Evolutionary conservation across 2,797 vertebrate genomes (phyloP).

Genomic region (Galagoides demidoff): DNA sequence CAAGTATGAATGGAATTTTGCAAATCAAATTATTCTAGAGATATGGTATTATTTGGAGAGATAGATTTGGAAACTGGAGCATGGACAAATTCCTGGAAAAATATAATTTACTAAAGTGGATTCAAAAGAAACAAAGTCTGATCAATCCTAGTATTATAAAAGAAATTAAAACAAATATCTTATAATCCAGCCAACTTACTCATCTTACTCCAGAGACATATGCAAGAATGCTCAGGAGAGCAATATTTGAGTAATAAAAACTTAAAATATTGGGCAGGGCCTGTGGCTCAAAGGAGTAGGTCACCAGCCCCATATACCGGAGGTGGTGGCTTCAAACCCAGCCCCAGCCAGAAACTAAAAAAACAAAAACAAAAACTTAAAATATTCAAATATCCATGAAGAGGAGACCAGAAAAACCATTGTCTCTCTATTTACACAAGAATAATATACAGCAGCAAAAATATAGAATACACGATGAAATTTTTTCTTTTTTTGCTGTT

Average conservation of each 20-base stretch:
- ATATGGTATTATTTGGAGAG: background rate
- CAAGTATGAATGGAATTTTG: background rate
- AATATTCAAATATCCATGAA: background rate
- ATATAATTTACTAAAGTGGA: background rate
- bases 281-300: no score
- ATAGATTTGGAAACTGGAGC: background rate
- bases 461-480: background rate
- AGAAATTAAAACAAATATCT: background rate
- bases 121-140: background rate
- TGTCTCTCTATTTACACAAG: background rate
- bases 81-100: background rate
- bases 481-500: no score
- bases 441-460: background rate
- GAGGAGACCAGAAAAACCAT: background rate
- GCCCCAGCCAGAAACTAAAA: no score
- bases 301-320: no score
- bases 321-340: no score
- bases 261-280: background rate
- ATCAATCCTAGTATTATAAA: background rate
- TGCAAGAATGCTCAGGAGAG: background rate
- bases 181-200: background rate
- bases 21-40: background rate
- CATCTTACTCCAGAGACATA: background rate
- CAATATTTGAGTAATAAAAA: slow-evolving; percentile 2
- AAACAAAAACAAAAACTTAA: background rate